A percentile compares a stretch with the other conserved stretches of the same genome.
These are phyloP conservation scores for Archocentrus centrarchus DNA, from an alignment of 2,113 vertebrate genomes.

Conservation along the genomic window DNA sequence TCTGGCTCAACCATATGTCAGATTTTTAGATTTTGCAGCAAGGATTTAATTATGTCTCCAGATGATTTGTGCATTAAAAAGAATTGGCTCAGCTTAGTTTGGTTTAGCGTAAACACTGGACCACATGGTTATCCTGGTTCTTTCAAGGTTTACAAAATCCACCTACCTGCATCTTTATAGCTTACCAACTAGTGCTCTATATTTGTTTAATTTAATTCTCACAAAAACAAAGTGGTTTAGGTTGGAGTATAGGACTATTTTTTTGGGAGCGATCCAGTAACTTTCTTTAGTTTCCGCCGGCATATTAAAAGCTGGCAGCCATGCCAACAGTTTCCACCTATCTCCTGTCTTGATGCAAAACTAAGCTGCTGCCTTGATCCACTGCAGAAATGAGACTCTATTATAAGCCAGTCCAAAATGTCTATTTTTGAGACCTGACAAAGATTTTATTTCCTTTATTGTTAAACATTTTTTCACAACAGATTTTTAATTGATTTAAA, in stretches of 20 bases:
- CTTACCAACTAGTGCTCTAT: not conserved
- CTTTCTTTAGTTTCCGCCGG: not conserved
- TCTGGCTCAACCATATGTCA: constrained; percentile 27
- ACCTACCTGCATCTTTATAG: not conserved
- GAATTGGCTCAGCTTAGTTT: not conserved
- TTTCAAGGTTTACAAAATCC: not conserved
- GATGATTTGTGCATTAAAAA: not conserved
- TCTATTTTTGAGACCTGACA: too few species aligned
- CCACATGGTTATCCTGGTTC: not conserved
- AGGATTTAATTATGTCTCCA: constrained; percentile 48
- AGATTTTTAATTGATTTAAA: not conserved
- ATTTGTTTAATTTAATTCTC: not conserved
- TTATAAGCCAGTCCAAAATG: not conserved
- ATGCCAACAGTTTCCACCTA: not conserved
- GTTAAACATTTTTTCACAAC: not conserved
- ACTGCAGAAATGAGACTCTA: too few species aligned
- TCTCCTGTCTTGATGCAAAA: not conserved
- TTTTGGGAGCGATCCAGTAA: not conserved
- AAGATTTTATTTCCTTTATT: too few species aligned
- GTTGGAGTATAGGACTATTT: not conserved
- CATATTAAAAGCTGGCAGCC: not conserved
- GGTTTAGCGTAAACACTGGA: not conserved
- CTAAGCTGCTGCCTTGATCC: constrained; percentile 1
- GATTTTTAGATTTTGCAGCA: constrained; percentile 9
- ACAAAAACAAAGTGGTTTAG: not conserved